Evolutionary conservation across 2,797 vertebrate genomes (phyloP).

Genomic region (Pseudochirops cupreus): DNA sequence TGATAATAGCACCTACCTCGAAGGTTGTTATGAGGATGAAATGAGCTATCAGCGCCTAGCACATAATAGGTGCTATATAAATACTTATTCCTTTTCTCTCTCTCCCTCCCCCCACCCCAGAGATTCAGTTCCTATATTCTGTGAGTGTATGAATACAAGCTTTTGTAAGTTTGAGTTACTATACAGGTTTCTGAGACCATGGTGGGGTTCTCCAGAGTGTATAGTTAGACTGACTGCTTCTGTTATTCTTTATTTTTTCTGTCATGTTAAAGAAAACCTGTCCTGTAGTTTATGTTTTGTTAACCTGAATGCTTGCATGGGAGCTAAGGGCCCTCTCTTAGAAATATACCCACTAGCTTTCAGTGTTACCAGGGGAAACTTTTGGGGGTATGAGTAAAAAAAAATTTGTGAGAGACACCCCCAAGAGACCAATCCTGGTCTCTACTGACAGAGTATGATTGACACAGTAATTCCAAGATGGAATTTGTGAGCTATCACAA

Average conservation of each 20-base stretch:
- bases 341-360: not conserved
- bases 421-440: not conserved
- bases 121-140: not conserved
- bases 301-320: not conserved
- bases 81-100: not conserved
- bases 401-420: not conserved
- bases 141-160: not conserved
- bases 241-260: not conserved
- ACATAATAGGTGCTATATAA: not conserved
- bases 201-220: not conserved
- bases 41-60: not conserved
- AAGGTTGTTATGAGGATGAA: not conserved
- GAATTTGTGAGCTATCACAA: too few relatives aligned
- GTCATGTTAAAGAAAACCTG: not conserved
- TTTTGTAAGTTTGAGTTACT: not conserved
- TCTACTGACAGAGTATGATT: not conserved
- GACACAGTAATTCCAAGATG: not conserved
- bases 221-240: not conserved
- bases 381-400: not conserved
- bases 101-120: too few relatives aligned
- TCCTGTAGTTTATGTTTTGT: not conserved
- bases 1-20: not conserved
- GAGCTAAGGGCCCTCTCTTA: not conserved
- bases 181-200: not conserved
- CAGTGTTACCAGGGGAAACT: not conserved